A percentile compares a stretch with the other conserved stretches of the same genome.
Conservation (phyloP, 2,888 invertebrate species). For the Cephus spinipes region DNA sequence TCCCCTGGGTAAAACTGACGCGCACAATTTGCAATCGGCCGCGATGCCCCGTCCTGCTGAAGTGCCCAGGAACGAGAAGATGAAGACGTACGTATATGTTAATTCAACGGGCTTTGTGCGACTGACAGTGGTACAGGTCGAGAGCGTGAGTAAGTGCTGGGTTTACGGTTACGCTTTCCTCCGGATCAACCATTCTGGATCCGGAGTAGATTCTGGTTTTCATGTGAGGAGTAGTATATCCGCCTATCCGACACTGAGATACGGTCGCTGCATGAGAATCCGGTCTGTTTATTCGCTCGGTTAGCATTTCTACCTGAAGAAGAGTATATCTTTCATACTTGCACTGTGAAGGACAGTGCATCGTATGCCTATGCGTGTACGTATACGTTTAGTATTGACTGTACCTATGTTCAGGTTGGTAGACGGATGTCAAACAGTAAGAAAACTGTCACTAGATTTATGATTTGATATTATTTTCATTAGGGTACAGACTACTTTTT, state of each 20-base stretch:
- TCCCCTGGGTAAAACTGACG: slow-evolving; percentile 35
- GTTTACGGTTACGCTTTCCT: not conserved
- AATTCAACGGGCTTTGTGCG: not conserved
- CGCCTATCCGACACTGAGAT: not conserved
- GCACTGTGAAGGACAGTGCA: not conserved
- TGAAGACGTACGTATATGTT: not conserved
- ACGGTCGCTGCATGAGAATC: not conserved
- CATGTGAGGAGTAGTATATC: not conserved
- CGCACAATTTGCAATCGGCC: not conserved
- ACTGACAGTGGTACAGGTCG: not conserved
- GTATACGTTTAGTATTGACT: not conserved
- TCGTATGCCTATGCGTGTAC: not conserved
- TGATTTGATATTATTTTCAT: not conserved
- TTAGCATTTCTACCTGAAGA: not conserved
- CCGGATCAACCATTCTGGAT: not conserved
- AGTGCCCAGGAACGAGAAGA: not conserved
- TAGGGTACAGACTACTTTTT: not conserved
- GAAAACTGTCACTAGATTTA: not conserved
- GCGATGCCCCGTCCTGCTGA: not conserved
- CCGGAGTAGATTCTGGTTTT: not conserved
- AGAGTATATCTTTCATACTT: not conserved
- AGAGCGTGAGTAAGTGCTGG: not conserved
- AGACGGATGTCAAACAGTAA: not conserved
- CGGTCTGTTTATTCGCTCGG: slow-evolving; percentile 14
- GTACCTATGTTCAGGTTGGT: not conserved